Conservation (phyloP, 2,113 vertebrate species). For the Mustela nigripes region DNA sequence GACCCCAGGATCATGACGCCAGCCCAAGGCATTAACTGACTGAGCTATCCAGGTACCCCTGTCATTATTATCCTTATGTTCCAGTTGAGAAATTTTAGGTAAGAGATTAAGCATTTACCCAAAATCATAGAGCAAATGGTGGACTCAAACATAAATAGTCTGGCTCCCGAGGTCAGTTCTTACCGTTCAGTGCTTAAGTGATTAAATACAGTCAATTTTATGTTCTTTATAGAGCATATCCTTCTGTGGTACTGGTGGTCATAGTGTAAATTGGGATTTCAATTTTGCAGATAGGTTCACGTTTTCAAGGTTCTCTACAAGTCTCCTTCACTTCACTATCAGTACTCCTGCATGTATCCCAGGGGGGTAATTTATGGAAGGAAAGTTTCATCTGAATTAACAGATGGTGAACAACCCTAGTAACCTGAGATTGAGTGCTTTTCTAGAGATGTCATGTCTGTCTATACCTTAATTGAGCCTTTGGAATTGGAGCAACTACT, state of each 20-base stretch:
- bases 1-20: background rate
- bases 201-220: constrained; percentile 15
- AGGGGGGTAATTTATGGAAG: background rate
- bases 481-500: constrained; percentile 10
- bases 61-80: constrained; percentile 8
- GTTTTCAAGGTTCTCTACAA: background rate
- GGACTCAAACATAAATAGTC: background rate
- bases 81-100: constrained; percentile 12
- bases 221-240: constrained; percentile 5
- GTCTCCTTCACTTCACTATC: constrained; percentile 1
- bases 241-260: constrained; percentile 21
- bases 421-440: constrained; percentile 38
- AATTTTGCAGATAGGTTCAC: constrained; percentile 9
- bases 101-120: constrained; percentile 26
- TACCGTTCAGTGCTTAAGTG: background rate
- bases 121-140: background rate
- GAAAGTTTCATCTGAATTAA: constrained; percentile 57
- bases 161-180: background rate
- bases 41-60: background rate
- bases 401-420: background rate
- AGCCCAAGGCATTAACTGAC: background rate
- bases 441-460: constrained; percentile 43
- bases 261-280: constrained; percentile 37
- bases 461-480: background rate
- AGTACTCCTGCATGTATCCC: background rate